Conservation (phyloP, 2,797 vertebrate species). For the Thamnophis elegans region DNA sequence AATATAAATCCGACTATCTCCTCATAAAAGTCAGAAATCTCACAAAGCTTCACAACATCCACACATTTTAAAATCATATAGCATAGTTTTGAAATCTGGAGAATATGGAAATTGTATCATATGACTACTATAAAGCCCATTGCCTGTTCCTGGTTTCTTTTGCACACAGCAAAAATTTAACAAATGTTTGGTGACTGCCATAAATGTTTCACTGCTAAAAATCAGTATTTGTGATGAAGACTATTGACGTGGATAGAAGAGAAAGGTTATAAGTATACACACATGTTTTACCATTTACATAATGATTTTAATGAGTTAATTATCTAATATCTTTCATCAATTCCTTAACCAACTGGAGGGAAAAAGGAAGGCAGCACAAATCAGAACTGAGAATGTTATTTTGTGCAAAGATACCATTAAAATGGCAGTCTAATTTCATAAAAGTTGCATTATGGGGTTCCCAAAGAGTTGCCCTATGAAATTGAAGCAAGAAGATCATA, state of each 20-base stretch:
- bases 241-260: neutral
- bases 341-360: neutral
- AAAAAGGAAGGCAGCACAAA: neutral
- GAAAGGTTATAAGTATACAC: neutral
- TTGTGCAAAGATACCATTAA: neutral
- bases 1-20: neutral
- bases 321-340: neutral
- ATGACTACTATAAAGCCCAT: neutral
- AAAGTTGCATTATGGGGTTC: neutral
- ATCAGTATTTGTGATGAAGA: neutral
- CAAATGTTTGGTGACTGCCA: neutral
- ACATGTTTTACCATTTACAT: neutral
- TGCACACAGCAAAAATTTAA: neutral
- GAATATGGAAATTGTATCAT: neutral
- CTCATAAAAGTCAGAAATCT: neutral
- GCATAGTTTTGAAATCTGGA: neutral
- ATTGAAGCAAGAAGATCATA: neutral
- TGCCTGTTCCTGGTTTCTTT: neutral
- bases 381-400: neutral
- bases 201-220: neutral
- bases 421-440: neutral
- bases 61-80: neutral
- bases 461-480: neutral
- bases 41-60: neutral
- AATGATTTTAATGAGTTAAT: neutral